phyloP scores from a whole-genome alignment of 2,113 vertebrate genomes.

The Spea bombifrons region DNA sequence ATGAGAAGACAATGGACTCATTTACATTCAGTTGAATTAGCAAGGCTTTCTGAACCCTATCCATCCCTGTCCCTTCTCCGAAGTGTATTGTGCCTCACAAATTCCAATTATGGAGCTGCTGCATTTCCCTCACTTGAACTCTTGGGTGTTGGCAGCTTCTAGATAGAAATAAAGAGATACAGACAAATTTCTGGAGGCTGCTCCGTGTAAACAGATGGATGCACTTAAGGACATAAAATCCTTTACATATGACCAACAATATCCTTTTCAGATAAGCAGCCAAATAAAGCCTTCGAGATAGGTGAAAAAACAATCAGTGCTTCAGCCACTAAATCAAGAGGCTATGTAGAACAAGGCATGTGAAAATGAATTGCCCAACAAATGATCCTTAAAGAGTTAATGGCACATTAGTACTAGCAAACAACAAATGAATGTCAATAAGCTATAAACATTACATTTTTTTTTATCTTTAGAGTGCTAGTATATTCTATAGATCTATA shows the following conservation, averaged over 20 bases:
- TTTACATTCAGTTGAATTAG: constrained; percentile 8
- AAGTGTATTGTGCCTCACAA: constrained; percentile 30
- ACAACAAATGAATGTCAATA: too few relatives aligned
- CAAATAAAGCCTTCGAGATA: neutral
- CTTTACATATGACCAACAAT: neutral
- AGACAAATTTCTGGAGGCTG: neutral
- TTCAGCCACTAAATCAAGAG: neutral
- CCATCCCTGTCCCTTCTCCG: neutral
- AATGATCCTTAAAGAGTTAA: too few relatives aligned
- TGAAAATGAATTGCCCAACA: too few relatives aligned
- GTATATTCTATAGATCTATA: too few relatives aligned
- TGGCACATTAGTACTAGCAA: too few relatives aligned
- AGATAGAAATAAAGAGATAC: constrained; percentile 30
- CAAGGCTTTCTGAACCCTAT: neutral
- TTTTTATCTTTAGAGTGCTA: too few relatives aligned
- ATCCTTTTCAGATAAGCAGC: neutral
- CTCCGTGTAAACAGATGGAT: neutral
- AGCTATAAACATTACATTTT: too few relatives aligned
- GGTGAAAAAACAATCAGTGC: neutral
- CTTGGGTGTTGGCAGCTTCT: constrained; percentile 24
- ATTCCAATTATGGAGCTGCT: constrained; percentile 38
- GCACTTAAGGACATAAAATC: neutral
- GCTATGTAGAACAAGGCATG: too few relatives aligned
- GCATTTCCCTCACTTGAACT: constrained; percentile 37
- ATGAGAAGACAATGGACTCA: neutral